Evolutionary conservation across 2,888 invertebrate genomes (phyloP), one percentile per base, ranked within the genome.

Genomic region (Frankliniella intonsa): DNA sequence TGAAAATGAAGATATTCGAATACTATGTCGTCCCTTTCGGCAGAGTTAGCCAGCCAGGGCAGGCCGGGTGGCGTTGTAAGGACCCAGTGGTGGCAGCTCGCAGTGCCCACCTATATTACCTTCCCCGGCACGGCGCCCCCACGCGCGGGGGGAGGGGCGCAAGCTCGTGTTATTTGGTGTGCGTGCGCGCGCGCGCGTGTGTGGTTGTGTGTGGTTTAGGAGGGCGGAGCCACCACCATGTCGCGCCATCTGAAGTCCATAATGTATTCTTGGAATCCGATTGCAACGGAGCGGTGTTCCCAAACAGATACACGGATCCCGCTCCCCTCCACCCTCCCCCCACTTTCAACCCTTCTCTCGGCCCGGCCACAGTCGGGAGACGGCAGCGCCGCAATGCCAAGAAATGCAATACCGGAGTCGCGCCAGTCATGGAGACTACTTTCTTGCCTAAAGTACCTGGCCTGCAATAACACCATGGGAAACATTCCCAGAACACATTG

Each of bases 241-340:
- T 22, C 69, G 69, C 69, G 69, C 69, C 69, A 69, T 69, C 69
- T 69, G 69, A 69, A 69, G 69, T 69, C 69, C 69, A 22, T 69
- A 69, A 69, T 69, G 69, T 69, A 69, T 69, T 69, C 69, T 69
- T 69, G 69, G 69, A 69, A 69, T 69, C 69, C 69, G 69, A 69
- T 69, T 69, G 69, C 22, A 69, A 17, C 19, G 55, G 69, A 22
- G 22, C 17, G 14, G 55, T 55, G 55, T 55, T 55, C 8, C 55
- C 55, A 55, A 55, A 55, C 55, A 55, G 55, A 55, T 55, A 55
- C 55, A 14, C 11, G 14, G 17, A 17, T 17, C 55, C 55, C 14
- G 1, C 55, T 55, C 55, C 14, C 55, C 7, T 8, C 55, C 55
- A 3, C 55, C 17, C 17, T 55, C 17, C 55, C 14, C 8, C 9